A percentile compares a stretch with the other conserved stretches of the same genome.
These are phyloP conservation scores for Graptemys geographica DNA, from an alignment of 2,797 vertebrate species.

Conservation along the genomic window DNA sequence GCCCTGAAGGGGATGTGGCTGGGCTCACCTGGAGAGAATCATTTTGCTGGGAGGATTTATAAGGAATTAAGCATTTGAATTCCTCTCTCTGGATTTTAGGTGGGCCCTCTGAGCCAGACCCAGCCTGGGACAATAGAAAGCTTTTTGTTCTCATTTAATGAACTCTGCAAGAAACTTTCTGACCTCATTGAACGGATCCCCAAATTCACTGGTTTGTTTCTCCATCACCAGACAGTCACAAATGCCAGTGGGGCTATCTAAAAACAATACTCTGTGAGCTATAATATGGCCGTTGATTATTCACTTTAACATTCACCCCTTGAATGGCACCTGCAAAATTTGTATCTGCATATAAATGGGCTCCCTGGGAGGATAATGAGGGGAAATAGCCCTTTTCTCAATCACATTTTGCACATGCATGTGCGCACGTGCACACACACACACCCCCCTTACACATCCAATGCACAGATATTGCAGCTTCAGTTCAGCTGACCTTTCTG, in stretches of 20 bases:
- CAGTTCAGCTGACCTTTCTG: neutral
- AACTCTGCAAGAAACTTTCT: neutral
- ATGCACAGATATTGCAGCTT: neutral
- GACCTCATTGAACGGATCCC: neutral
- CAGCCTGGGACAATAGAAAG: neutral
- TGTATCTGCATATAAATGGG: neutral
- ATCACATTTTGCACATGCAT: neutral
- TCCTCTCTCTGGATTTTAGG: neutral
- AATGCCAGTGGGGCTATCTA: neutral
- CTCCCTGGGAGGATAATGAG: neutral
- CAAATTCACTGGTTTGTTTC: neutral
- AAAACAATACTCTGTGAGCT: neutral
- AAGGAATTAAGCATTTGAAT: neutral
- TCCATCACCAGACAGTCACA: neutral
- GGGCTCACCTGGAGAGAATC: neutral
- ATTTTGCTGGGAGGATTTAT: neutral
- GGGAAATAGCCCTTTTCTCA: neutral
- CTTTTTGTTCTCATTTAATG: neutral
- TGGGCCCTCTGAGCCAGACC: neutral
- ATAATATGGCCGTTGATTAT: neutral
- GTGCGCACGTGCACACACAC: fast-evolving
- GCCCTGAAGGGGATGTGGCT: neutral
- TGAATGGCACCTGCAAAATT: neutral
- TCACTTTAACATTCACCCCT: neutral
- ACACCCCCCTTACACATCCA: neutral